Base-by-base conservation (phyloP, 2,888 invertebrate species). In the Melanargia galathea region DNA sequence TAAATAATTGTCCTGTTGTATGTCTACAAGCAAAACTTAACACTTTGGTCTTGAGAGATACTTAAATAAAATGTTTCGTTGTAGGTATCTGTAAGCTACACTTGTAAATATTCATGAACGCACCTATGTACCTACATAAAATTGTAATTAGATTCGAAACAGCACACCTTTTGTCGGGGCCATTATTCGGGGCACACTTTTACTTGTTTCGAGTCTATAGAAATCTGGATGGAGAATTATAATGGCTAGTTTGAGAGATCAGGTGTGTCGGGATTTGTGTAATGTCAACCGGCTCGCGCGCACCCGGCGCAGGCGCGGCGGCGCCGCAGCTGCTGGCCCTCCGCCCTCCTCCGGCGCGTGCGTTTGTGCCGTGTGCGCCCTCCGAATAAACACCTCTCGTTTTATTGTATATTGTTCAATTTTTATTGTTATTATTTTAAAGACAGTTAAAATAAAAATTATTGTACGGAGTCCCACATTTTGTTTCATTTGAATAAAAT, bases 241-340 rank as follows among this genome's bases (percentile, higher is more conserved):
- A 87, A 87, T 86, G 82, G 84, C 80, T 82, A 81, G 85, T 84
- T 81, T 80, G 66, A 70, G 75, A 81, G 83, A 87, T 90, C 89
- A 90, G 90, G 90, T 90, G 88, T 83, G 90, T 80, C 75, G 78
- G 82, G 88, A 88, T 89, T 90, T 87, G 81, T 85, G 63, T 82
- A 71, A 80, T 88, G 87, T 88, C 87, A 85, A 85, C 82, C 78
- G 83, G 82, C 76, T 81, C 72, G 76, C 70, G 79, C 77, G 83
- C 90, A 89, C 85, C 89, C 89, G 79, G 77, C 73, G 49, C 67
- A n/a, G n/a, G n/a, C 20, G 75, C 86, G 76, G 78, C 81, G n/a
- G n/a, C 81, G 87, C 90, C 87, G 90, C 90, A 87, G 90, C 81
- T 79, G 70, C 64, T 70, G 71, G 76, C 82, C 86, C 74, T 74